Evolutionary conservation across 1,140 invertebrate species (phyloP).

Genomic region (Proctacanthus coquilletti): DNA sequence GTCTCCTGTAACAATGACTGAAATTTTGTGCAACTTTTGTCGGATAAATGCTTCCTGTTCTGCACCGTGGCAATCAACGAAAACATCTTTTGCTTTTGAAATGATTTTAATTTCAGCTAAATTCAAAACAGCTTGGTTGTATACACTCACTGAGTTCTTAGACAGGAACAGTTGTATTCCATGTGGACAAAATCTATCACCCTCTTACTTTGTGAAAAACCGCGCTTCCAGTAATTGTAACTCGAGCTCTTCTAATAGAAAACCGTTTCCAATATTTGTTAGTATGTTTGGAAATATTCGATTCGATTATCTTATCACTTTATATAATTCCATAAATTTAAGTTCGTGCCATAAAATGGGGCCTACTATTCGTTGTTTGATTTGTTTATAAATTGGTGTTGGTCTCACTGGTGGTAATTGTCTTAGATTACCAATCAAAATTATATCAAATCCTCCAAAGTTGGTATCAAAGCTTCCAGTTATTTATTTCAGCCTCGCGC

Average conservation of each 20-base stretch:
- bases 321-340: slow-evolving; percentile 12
- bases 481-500: slow-evolving; percentile 12
- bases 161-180: no score
- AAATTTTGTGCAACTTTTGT: no score
- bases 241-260: neutral
- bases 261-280: slow-evolving; percentile 19
- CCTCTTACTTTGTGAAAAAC: no score
- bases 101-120: no score
- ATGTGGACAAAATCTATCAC: no score
- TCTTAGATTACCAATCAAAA: slow-evolving; percentile 12
- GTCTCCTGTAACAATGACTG: no score
- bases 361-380: slow-evolving; percentile 9
- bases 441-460: slow-evolving; percentile 11
- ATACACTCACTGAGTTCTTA: no score
- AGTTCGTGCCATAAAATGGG: slow-evolving; percentile 10
- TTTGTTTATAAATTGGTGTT: slow-evolving; percentile 10
- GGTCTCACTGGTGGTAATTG: slow-evolving; percentile 13
- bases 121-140: no score
- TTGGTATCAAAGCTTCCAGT: slow-evolving; percentile 9
- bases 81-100: no score
- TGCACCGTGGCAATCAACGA: no score
- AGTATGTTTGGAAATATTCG: slow-evolving; percentile 10
- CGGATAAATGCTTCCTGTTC: no score
- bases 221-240: slow-evolving; percentile 7
- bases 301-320: slow-evolving; percentile 16